Percentiles rank a stretch among this genome's conserved stretches.
Evolutionary conservation across 2,888 invertebrate species (phyloP).

Genomic region (Keiferia lycopersicella): DNA sequence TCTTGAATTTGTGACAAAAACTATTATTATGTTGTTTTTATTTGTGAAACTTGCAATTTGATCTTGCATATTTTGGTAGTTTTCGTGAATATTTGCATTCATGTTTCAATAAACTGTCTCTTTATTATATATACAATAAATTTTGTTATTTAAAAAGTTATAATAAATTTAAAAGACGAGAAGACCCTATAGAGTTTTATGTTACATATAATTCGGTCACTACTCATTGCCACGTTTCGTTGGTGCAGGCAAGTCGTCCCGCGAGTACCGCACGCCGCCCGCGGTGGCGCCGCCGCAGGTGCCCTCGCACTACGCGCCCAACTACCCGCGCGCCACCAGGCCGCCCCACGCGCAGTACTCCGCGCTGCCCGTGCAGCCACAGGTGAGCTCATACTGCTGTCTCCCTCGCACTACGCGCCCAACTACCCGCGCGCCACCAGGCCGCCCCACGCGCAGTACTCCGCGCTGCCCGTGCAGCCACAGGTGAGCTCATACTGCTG

Average conservation of each 20-base stretch:
- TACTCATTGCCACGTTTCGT: neutral
- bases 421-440: constrained; percentile 91
- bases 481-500: constrained; percentile 95
- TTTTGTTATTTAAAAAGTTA: too few relatives aligned
- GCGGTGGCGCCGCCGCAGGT: constrained; percentile 98
- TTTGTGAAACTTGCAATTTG: too few relatives aligned
- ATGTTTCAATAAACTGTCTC: too few relatives aligned
- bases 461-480: constrained; percentile 88
- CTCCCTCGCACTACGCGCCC: constrained; percentile 95
- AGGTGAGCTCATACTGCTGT: constrained; percentile 94
- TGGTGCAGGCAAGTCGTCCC: constrained; percentile 84
- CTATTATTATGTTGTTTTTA: too few relatives aligned
- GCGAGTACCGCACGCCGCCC: constrained; percentile 97
- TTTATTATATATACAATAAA: too few relatives aligned
- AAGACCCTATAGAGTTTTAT: too few relatives aligned
- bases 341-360: constrained; percentile 87
- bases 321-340: constrained; percentile 89
- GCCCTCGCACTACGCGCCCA: constrained; percentile 98
- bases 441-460: constrained; percentile 85
- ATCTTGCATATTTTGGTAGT: too few relatives aligned
- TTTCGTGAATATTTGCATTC: too few relatives aligned
- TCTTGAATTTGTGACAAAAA: too few relatives aligned
- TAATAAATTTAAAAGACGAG: too few relatives aligned
- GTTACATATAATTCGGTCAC: too few relatives aligned
- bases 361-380: constrained; percentile 87